Conservation (phyloP, 2,797 vertebrate genomes). For the Channallabes apus region DNA sequence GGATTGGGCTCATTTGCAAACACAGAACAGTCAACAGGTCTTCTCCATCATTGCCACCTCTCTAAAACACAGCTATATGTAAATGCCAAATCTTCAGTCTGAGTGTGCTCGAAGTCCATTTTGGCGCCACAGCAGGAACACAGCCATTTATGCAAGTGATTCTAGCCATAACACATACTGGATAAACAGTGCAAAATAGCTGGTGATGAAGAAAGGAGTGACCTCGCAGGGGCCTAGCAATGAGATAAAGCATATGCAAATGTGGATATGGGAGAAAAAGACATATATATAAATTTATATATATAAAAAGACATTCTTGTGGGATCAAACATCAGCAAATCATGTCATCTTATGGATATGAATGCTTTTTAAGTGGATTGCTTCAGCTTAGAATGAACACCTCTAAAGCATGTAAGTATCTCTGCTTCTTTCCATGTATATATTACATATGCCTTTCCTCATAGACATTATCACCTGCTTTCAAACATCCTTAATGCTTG, state of each 20-base stretch:
- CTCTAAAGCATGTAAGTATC: background rate
- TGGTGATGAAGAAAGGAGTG: background rate
- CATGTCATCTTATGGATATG: background rate
- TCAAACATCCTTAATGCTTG: slow-evolving; percentile 2
- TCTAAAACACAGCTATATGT: slow-evolving; percentile 54
- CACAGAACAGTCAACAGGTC: slow-evolving; percentile 49
- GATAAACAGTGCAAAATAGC: slow-evolving; percentile 13
- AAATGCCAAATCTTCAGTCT: slow-evolving; percentile 51
- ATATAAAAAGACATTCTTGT: background rate
- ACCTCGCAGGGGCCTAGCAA: background rate
- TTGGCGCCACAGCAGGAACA: slow-evolving; percentile 38
- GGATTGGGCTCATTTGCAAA: slow-evolving; percentile 41
- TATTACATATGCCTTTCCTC: background rate
- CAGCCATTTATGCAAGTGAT: slow-evolving; percentile 36
- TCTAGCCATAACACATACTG: slow-evolving; percentile 9
- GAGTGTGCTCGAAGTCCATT: slow-evolving; percentile 45
- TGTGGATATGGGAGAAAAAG: background rate
- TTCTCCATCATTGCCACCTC: slow-evolving; percentile 56
- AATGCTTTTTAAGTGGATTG: background rate
- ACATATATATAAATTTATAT: too few species aligned
- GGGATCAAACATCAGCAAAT: slow-evolving; percentile 21
- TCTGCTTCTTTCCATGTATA: background rate
- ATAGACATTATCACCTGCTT: background rate
- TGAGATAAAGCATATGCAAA: slow-evolving; percentile 5
- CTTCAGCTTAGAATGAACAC: background rate